Conservation (phyloP, 1,140 invertebrate species). For the Chironomus striatipennis region DNA sequence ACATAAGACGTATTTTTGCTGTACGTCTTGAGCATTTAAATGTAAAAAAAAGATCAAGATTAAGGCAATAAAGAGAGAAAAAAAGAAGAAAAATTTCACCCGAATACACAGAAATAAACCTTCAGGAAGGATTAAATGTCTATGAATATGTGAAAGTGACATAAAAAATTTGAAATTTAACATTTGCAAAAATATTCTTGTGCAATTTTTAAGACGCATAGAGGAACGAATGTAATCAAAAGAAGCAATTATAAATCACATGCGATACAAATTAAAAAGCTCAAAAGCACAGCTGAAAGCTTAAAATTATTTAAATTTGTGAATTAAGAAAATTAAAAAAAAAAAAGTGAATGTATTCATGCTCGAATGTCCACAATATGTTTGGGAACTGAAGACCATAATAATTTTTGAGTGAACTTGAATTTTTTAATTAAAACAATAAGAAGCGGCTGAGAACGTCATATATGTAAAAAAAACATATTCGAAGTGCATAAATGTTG, state of each 20-base stretch:
- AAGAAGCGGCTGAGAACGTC: background rate
- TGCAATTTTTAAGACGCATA: background rate
- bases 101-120: background rate
- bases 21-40: background rate
- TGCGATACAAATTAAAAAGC: background rate
- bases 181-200: background rate
- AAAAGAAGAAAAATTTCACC: background rate
- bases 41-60: constrained; percentile 12
- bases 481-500: background rate
- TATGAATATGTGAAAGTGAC: constrained; percentile 7
- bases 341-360: constrained; percentile 4
- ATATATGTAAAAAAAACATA: too few relatives aligned
- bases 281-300: background rate
- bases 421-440: background rate
- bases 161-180: background rate
- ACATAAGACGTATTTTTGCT: constrained; percentile 15
- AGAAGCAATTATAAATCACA: constrained; percentile 17
- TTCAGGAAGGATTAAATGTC: background rate
- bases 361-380: background rate
- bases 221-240: background rate
- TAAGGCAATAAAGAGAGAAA: background rate
- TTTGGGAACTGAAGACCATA: background rate
- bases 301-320: background rate
- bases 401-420: background rate
- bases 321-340: background rate